Conservation (phyloP, 2,113 vertebrate genomes). For the Engystomops pustulosus region DNA sequence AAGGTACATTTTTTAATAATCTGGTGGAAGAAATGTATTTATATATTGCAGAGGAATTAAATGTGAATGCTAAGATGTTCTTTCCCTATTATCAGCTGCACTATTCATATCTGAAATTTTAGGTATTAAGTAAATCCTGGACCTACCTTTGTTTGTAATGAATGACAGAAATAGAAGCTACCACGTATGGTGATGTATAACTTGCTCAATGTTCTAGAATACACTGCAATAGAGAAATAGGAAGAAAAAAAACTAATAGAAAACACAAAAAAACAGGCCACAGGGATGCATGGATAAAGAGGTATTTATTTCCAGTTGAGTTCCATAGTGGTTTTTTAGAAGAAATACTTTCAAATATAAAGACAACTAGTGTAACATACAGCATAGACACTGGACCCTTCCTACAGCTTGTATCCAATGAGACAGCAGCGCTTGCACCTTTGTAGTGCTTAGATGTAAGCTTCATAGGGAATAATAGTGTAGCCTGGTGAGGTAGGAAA, state of each 20-base stretch:
- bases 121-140: no score
- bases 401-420: not conserved
- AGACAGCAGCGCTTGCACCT: not conserved
- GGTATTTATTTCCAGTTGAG: constrained; percentile 30
- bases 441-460: constrained; percentile 4
- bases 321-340: not conserved
- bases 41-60: no score
- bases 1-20: no score
- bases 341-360: not conserved
- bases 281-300: not conserved
- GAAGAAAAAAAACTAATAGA: not conserved
- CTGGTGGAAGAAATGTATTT: no score
- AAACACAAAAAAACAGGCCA: not conserved
- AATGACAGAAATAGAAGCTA: no score
- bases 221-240: not conserved
- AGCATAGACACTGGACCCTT: constrained; percentile 15
- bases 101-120: no score
- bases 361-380: constrained; percentile 9
- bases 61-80: no score
- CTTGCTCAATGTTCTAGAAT: no score
- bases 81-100: no score
- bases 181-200: no score
- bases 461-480: not conserved
- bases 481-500: constrained; percentile 31
- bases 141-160: no score